Evolutionary conservation across 2,888 invertebrate species (phyloP).

Genomic region (Melinopterus prodromus): DNA sequence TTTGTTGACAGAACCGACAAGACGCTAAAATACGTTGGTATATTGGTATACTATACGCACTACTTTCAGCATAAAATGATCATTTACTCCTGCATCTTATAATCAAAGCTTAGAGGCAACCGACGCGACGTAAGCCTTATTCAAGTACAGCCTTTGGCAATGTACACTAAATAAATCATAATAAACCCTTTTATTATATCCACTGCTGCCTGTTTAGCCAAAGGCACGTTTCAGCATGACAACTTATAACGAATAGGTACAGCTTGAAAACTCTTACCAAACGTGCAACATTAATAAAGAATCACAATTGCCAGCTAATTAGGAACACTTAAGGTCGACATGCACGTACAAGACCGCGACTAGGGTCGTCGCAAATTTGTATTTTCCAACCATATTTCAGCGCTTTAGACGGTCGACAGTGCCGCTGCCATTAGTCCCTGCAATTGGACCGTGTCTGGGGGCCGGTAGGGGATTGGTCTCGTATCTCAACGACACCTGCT

Average conservation of each 20-base stretch:
- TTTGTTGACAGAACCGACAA: too few relatives aligned
- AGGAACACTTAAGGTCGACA: neutral
- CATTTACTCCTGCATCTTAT: too few relatives aligned
- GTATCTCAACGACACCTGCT: conserved; percentile 4
- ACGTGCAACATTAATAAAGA: neutral
- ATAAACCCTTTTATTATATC: neutral
- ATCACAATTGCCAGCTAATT: neutral
- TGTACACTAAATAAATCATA: neutral
- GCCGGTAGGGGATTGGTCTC: neutral
- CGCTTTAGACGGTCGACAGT: neutral
- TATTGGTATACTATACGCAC: too few relatives aligned
- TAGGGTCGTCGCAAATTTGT: neutral
- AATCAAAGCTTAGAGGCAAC: too few relatives aligned
- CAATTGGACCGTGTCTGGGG: neutral
- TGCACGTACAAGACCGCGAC: neutral
- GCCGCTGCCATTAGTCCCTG: neutral
- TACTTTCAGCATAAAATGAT: too few relatives aligned
- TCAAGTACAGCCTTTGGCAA: too few relatives aligned
- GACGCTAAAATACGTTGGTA: too few relatives aligned
- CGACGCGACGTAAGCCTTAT: neutral
- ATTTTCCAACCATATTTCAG: neutral
- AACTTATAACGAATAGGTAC: neutral
- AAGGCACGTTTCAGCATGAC: neutral
- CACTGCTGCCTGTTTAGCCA: neutral
- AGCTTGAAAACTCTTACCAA: neutral